Percentiles rank a stretch among this genome's conserved stretches.
Evolutionary conservation across 2,113 vertebrate genomes (phyloP).

Genomic region (Callospermophilus lateralis): DNA sequence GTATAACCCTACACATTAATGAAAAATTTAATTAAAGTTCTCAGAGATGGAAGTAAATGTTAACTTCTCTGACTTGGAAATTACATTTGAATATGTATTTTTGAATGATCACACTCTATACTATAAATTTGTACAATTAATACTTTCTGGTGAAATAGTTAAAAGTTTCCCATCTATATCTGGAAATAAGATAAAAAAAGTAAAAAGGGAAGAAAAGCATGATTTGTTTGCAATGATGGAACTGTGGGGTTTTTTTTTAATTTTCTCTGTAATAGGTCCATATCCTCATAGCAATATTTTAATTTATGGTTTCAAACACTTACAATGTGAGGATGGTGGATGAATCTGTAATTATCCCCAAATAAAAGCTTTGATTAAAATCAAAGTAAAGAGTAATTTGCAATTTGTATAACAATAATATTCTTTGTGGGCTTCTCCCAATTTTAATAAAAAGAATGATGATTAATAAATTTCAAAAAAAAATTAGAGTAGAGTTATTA

Average conservation of each 20-base stretch:
- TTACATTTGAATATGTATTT: not conserved
- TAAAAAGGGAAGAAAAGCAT: not conserved
- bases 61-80: not conserved
- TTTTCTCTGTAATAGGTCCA: not conserved
- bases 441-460: not conserved
- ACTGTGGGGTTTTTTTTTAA: not conserved
- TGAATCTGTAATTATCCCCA: not conserved
- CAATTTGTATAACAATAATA: not conserved
- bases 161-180: not conserved
- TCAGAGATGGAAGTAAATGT: too few species aligned
- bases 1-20: not conserved
- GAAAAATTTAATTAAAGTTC: not conserved
- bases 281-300: not conserved
- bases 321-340: not conserved
- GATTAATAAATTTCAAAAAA: not conserved
- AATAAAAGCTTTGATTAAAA: not conserved
- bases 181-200: not conserved
- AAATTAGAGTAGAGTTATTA: not conserved
- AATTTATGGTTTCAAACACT: not conserved
- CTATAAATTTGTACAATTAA: not conserved
- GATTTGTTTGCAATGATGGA: not conserved
- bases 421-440: not conserved
- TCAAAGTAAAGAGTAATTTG: not conserved
- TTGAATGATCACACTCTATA: not conserved
- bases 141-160: not conserved